phyloP scores from a whole-genome alignment of 2,113 vertebrate genomes.

The Cyanocitta stelleri region DNA sequence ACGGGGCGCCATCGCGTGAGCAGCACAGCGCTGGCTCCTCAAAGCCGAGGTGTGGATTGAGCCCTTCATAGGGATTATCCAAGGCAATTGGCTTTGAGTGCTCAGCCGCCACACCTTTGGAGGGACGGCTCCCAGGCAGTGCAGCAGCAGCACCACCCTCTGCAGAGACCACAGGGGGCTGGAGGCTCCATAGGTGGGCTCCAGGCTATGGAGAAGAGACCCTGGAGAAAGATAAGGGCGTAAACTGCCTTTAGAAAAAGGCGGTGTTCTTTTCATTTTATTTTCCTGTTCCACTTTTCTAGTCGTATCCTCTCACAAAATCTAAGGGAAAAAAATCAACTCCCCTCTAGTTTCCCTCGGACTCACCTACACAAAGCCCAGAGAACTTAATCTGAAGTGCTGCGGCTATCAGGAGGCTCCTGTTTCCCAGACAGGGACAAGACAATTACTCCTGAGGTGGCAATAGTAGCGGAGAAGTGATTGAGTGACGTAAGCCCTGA shows the following conservation, averaged over 20 bases:
- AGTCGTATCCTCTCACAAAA: background rate
- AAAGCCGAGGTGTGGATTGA: background rate
- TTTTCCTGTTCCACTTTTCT: too few species aligned
- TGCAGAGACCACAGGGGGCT: background rate
- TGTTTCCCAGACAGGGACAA: background rate
- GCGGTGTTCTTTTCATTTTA: background rate
- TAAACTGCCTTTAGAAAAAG: background rate
- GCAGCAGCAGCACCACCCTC: accelerated
- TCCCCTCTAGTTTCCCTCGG: background rate
- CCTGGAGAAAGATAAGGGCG: background rate
- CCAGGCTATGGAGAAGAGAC: background rate
- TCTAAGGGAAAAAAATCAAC: background rate
- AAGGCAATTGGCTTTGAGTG: background rate
- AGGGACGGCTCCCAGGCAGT: accelerated
- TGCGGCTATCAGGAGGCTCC: background rate
- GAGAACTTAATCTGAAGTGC: background rate
- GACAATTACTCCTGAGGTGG: background rate
- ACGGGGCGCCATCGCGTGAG: background rate
- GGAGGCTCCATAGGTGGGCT: background rate
- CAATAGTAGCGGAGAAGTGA: background rate
- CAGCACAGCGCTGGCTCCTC: accelerated
- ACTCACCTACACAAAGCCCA: background rate
- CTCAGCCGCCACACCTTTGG: background rate
- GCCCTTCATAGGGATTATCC: background rate
- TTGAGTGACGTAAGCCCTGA: background rate